phyloP scores from a whole-genome alignment of 2,888 invertebrate genomes.

The Leptinotarsa peninsularis region DNA sequence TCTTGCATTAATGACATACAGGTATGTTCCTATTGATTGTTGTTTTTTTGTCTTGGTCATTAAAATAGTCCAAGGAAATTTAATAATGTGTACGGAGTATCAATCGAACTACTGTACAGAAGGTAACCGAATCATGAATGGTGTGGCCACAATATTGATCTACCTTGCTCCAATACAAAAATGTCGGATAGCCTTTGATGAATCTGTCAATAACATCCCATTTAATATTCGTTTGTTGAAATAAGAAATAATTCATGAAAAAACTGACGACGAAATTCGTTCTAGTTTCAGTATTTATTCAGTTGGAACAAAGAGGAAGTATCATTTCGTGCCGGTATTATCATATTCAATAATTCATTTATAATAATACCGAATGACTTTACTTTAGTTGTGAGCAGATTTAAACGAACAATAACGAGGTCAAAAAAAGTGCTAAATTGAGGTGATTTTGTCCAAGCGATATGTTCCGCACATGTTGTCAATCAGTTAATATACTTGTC shows the following conservation, averaged over 20 bases:
- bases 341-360: constrained; percentile 11
- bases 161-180: too few species aligned
- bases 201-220: neutral
- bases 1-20: too few species aligned
- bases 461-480: neutral
- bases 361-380: neutral
- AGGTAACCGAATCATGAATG: too few species aligned
- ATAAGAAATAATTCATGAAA: neutral
- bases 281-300: neutral
- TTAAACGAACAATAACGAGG: neutral
- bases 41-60: too few species aligned
- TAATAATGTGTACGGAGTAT: too few species aligned
- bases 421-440: neutral
- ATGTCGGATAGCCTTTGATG: too few species aligned
- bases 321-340: neutral
- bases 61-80: too few species aligned
- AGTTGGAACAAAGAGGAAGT: neutral
- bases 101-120: too few species aligned
- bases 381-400: neutral
- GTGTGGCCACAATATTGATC: too few species aligned
- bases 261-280: neutral
- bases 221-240: too few species aligned
- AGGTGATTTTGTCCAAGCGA: neutral
- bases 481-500: neutral
- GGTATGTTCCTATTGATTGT: too few species aligned